Percentiles rank a stretch among this genome's conserved stretches.
phyloP scores from a whole-genome alignment of 2,113 vertebrate species.

The Nothoprocta pentlandii region DNA sequence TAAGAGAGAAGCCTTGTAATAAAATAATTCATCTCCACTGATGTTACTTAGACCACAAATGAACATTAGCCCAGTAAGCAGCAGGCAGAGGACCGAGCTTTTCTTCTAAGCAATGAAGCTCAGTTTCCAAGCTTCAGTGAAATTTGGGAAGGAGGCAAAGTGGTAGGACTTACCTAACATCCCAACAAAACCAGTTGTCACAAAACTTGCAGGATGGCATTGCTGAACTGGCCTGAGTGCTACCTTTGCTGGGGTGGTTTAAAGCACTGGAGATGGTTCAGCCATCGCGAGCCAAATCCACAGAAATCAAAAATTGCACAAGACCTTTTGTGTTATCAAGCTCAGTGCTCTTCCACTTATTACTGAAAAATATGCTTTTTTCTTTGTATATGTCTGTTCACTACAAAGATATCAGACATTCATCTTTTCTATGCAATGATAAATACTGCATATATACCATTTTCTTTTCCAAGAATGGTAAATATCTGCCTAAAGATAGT shows the following conservation, averaged over 20 bases:
- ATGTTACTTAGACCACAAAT: fast-evolving
- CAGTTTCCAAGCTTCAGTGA: neutral
- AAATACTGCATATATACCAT: neutral
- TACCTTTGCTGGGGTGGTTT: neutral
- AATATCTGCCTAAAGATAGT: neutral
- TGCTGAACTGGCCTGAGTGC: neutral
- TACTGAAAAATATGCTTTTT: too few relatives aligned
- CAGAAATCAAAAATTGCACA: neutral
- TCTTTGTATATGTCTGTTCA: neutral
- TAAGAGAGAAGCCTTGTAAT: neutral
- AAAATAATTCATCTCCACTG: neutral
- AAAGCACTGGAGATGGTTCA: neutral
- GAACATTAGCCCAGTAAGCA: neutral
- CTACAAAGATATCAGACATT: neutral
- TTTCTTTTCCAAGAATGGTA: neutral
- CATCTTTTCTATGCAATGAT: neutral
- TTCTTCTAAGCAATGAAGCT: neutral
- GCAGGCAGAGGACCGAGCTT: neutral
- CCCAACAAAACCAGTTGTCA: neutral
- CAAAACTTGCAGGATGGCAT: neutral
- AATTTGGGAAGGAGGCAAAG: neutral
- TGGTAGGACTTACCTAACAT: neutral
- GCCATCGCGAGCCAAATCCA: neutral
- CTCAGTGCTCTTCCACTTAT: neutral
- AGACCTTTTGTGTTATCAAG: neutral